Percentiles rank a stretch among this genome's conserved stretches.
Evolutionary conservation across 2,113 vertebrate genomes (phyloP).

Genomic region (Acanthisitta chloris): DNA sequence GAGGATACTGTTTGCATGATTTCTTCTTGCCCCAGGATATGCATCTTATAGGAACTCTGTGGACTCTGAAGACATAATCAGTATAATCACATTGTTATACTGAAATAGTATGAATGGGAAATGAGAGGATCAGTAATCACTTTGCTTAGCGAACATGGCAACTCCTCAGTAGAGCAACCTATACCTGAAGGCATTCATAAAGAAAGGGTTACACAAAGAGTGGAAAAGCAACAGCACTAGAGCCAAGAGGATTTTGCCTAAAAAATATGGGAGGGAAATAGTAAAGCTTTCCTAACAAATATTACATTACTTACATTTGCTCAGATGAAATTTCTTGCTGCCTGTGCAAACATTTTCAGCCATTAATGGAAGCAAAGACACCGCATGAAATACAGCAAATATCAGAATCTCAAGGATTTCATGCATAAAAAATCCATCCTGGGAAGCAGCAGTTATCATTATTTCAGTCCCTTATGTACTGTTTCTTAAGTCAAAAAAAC

Average conservation of each 20-base stretch:
- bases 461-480: not conserved
- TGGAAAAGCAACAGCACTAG: not conserved
- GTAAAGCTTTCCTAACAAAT: not conserved
- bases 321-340: constrained; percentile 32
- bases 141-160: not conserved
- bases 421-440: constrained; percentile 8
- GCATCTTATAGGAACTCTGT: not conserved
- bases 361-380: constrained; percentile 58
- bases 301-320: constrained; percentile 63
- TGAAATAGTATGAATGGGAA: not conserved
- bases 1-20: not conserved
- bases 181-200: not conserved
- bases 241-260: not conserved
- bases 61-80: not conserved
- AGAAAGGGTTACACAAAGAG: not conserved
- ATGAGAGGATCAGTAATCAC: not conserved
- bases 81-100: not conserved
- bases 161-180: not conserved
- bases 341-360: constrained; percentile 54
- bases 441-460: constrained; percentile 6
- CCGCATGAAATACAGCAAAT: constrained; percentile 56
- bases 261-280: not conserved
- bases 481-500: not conserved
- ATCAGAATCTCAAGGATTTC: constrained; percentile 34
- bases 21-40: not conserved